Evolutionary conservation across 1,140 invertebrate species (phyloP).

Genomic region (Orchestia grillus): DNA sequence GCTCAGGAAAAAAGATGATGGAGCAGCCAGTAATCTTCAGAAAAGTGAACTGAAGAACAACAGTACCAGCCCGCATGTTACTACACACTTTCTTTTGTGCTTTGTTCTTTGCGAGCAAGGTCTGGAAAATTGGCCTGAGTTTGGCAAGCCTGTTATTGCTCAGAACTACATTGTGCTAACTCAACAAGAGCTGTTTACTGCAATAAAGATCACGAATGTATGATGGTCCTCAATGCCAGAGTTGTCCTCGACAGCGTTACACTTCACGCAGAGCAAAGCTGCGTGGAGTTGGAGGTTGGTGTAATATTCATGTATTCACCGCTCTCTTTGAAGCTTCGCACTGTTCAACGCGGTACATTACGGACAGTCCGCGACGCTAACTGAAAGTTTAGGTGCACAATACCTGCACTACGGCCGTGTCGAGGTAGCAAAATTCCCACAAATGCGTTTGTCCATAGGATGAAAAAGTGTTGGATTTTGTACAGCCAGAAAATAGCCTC

Average conservation of each 20-base stretch:
- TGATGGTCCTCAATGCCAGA: not conserved
- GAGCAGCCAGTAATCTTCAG: not conserved
- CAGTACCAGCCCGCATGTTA: not conserved
- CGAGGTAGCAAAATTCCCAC: not conserved
- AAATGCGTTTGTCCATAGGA: not conserved
- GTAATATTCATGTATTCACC: not conserved
- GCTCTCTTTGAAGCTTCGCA: not conserved
- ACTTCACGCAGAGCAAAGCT: not conserved
- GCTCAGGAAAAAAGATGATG: not conserved
- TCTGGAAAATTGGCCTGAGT: not conserved
- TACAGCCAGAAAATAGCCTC: not conserved
- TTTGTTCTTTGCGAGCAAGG: not conserved
- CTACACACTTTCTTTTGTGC: not conserved
- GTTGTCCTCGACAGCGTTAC: not conserved
- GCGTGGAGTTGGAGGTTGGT: not conserved
- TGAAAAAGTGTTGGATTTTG: not conserved
- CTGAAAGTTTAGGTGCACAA: not conserved
- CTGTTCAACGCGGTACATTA: not conserved
- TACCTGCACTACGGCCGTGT: not conserved
- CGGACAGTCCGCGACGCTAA: not conserved
- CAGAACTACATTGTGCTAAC: not conserved
- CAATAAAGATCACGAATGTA: not conserved
- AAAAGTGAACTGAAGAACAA: not conserved
- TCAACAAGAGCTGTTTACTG: not conserved
- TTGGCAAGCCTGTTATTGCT: not conserved